Conservation (phyloP, 2,797 vertebrate species). For the Buceros bicornis region DNA sequence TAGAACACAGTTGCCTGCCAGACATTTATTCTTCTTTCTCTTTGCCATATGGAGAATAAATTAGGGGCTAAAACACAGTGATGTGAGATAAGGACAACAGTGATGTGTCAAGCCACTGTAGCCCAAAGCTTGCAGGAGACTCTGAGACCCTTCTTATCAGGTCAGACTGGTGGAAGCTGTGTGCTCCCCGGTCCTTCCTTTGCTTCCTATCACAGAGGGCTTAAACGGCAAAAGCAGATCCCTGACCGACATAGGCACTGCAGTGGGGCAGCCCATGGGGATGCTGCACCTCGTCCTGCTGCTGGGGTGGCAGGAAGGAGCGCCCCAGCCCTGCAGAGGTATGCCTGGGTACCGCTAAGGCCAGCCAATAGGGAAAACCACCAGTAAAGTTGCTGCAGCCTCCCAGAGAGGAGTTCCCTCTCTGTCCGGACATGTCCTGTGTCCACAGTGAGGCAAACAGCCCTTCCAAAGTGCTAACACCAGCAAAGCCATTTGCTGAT, state of each 20-base stretch:
- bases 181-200: neutral
- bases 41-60: neutral
- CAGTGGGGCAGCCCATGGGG: neutral
- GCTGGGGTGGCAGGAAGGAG: neutral
- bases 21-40: neutral
- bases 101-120: neutral
- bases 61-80: neutral
- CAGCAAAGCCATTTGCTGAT: neutral
- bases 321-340: accelerated
- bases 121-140: neutral
- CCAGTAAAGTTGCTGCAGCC: neutral
- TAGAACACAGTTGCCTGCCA: neutral
- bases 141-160: accelerated
- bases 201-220: accelerated
- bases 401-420: neutral
- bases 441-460: neutral
- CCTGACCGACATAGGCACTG: accelerated
- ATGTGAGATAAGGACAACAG: neutral
- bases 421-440: neutral
- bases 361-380: neutral
- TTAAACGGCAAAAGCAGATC: neutral
- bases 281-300: neutral
- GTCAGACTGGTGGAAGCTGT: neutral
- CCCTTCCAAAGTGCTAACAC: neutral
- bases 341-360: accelerated